Evolutionary conservation across 2,888 invertebrate species (phyloP), one percentile per base, ranked within the genome.

Genomic region (Athetis lepigone): DNA sequence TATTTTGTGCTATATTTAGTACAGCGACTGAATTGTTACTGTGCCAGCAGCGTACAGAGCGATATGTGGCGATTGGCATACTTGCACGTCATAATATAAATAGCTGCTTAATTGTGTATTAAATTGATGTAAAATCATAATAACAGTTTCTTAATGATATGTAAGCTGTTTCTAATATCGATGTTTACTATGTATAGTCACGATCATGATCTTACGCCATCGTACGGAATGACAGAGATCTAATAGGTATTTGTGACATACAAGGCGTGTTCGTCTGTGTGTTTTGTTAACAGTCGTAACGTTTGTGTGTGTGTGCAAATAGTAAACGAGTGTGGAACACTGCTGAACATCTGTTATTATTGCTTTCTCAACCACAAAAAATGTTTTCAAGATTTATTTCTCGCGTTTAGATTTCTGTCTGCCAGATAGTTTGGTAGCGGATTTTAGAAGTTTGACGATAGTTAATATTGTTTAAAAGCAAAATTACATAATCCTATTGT

Each of bases 1-100:
- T 95, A 94, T 94, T 95, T 93, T 92, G 92, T 90, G 91, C 94
- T 95, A 95, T 94, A 94, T 94, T 93, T 95, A 95, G 94, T 90
- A 89, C 91, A 90, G 80, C 88, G 90, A 89, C 91, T 89, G 92
- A 92, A 92, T 92, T 92, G 94, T 94, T 93, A 92, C 93, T 92
- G 93, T 92, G 93, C 92, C 92, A 90, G 92, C 90, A 84, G 79
- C 80, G 90, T 88, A 85, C 85, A 86, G 83, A 87, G 85, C 85
- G 87, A 85, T 88, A 86, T 86, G 84, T 82, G 58, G 82, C 87
- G 86, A 91, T 90, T 90, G 89, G 90, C 91, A 89, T 90, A 84
- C 84, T 78, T 80, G 83, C 78, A 83, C 81, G 70, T 76, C 66
- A 79, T 82, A 18, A 60, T 71, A 81, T 74, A 70, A 70, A 76